These are phyloP conservation scores for Oreortyx pictus DNA, from an alignment of 2,797 vertebrate genomes.

Conservation along the genomic window DNA sequence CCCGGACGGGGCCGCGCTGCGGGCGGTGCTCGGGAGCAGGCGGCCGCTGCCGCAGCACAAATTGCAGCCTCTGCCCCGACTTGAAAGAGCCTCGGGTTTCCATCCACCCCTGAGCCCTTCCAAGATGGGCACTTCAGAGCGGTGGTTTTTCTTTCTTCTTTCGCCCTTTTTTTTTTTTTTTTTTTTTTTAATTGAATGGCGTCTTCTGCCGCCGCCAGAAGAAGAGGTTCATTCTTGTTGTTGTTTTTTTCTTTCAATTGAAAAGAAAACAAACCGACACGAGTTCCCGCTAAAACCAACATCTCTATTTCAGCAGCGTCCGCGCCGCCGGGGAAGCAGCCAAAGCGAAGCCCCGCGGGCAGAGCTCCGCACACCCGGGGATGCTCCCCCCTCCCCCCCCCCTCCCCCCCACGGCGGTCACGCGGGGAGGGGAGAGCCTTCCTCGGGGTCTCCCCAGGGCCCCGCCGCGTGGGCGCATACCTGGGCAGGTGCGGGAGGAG, in stretches of 20 bases:
- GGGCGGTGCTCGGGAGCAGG: not conserved
- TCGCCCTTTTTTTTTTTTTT: not conserved
- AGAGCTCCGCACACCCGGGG: not conserved
- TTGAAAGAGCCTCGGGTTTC: constrained; percentile 43
- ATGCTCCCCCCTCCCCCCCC: not conserved
- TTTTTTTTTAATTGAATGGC: not conserved
- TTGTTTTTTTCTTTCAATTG: constrained; percentile 20
- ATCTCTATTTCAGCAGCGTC: constrained; percentile 18
- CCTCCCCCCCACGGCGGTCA: not conserved
- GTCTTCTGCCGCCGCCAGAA: constrained; percentile 15
- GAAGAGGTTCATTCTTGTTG: not conserved
- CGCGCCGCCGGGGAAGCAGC: not conserved
- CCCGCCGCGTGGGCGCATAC: not conserved
- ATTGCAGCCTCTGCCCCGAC: constrained; percentile 1
- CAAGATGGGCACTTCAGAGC: not conserved
- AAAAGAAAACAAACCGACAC: constrained; percentile 55
- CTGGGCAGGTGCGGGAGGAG: constrained; percentile 5
- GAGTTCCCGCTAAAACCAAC: constrained; percentile 31
- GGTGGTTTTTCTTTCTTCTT: not conserved
- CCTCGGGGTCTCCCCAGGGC: not conserved
- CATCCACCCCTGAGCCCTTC: not conserved
- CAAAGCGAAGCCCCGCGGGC: constrained; percentile 7
- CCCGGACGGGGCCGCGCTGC: not conserved
- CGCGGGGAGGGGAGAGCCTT: not conserved
- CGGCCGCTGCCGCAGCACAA: not conserved